Base-by-base conservation (phyloP, 1,140 invertebrate species). In the Penaeus chinensis region DNA sequence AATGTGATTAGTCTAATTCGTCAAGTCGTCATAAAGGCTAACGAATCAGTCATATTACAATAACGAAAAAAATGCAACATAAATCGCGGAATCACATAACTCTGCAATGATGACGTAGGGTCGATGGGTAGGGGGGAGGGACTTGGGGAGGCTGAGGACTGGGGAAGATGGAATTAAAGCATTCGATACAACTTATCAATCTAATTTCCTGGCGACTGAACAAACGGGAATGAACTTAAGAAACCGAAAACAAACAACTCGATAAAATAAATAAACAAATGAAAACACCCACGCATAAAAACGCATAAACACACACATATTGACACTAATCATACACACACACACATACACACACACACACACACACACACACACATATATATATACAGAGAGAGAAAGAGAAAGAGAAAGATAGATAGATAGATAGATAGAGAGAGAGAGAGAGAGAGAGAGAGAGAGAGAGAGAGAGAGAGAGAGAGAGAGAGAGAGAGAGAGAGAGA, bases 211-310 rank as follows among this genome's bases (percentile, higher is more conserved):
- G 11, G 54, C 18, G 42, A n/a, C 20, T 42, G 37, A 47, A 8
- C 8, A 79, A 79, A 54, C 3, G 61, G 42, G 19, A 0, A n/a
- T 3, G 22, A 32, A 54, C 16, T 16, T 2, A n/a, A 22, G 20
- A 32, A 79, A 78, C 27, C 13, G 54, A 54, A 13, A 54, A 54
- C 37, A 54, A 11, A 16, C 7, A 54, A 54, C 16, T 16, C 1
- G 16, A 54, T 13, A 54, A 60, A 54, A 54, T 5, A 78, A 22
- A 60, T 0, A 47, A 54, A 79, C 22, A 16, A 54, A 37, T 37
- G 65, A 65, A 65, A 20, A 79, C 1, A n/a, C 62, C 65, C 54
- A 62, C 80, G 27, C 79, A 80, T 42, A 24, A 54, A 81, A 42
- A 24, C 79, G 62, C 47, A n/a, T 37, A 62, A n/a, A 62, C 47